phyloP scores from a whole-genome alignment of 2,113 vertebrate genomes.

The Eulemur macaco region DNA sequence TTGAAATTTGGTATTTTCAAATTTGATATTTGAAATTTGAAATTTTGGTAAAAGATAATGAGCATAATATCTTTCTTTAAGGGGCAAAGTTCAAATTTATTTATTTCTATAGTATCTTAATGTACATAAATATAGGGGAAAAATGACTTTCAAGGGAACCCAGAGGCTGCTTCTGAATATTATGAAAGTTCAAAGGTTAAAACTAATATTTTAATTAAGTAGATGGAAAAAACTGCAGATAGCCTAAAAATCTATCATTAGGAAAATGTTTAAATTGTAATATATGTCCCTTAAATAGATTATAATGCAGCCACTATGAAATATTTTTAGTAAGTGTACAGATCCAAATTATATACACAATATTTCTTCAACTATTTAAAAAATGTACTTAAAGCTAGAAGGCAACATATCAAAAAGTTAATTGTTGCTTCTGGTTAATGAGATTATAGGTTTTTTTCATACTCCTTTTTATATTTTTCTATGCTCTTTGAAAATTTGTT shows the following conservation, averaged over 20 bases:
- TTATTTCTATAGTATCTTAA: background rate
- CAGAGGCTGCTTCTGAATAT: background rate
- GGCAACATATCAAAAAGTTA: conserved; percentile 1
- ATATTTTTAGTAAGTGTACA: conserved; percentile 18
- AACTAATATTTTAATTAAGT: conserved; percentile 1
- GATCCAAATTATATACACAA: background rate
- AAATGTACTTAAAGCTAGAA: conserved; percentile 25
- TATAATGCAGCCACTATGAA: background rate
- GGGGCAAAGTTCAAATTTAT: background rate
- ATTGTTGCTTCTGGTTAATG: background rate
- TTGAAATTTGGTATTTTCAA: no score
- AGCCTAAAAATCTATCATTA: background rate
- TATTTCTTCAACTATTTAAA: conserved; percentile 45
- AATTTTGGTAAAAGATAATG: background rate
- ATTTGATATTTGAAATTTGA: no score
- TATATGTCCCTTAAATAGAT: background rate
- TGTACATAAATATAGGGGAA: background rate
- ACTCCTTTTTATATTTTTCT: conserved; percentile 15
- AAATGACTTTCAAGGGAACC: background rate
- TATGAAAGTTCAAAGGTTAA: conserved; percentile 39
- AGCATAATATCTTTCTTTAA: background rate
- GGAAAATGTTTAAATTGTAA: conserved; percentile 23
- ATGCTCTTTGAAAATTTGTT: conserved; percentile 42
- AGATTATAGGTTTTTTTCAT: background rate
- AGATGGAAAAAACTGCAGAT: background rate